A percentile compares a stretch with the other conserved stretches of the same genome.
Conservation (phyloP, 2,888 invertebrate species). For the Meteorus colon region DNA sequence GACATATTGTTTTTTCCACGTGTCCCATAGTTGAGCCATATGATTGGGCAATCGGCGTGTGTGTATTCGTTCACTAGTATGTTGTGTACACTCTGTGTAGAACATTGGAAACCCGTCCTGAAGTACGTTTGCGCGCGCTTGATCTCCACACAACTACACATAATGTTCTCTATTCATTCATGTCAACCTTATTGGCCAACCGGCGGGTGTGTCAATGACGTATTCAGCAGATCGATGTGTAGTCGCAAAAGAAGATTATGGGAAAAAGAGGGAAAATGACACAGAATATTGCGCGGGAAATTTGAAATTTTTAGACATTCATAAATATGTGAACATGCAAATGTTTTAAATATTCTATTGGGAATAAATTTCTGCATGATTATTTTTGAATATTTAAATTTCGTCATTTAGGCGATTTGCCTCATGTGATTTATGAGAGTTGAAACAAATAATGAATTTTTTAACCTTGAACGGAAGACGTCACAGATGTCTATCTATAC, state of each 20-base stretch:
- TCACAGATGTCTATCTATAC: background rate
- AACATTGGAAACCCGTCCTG: background rate
- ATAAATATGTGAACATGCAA: no score
- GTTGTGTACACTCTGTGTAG: background rate
- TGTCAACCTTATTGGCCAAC: conserved; percentile 58
- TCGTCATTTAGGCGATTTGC: background rate
- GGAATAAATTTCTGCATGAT: background rate
- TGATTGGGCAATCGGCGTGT: background rate
- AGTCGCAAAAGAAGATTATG: background rate
- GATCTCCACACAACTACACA: conserved; percentile 15
- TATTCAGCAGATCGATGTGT: conserved; percentile 61
- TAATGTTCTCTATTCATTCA: conserved; percentile 57
- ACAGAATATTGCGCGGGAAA: conserved; percentile 31
- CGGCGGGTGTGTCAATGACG: conserved; percentile 66
- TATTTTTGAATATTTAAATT: background rate
- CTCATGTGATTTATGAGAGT: background rate
- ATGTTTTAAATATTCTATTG: no score
- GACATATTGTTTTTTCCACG: conserved; percentile 26
- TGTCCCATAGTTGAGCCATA: conserved; percentile 3
- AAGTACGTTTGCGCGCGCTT: conserved; percentile 44
- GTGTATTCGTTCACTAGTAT: background rate
- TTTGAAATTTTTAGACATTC: background rate
- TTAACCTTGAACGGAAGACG: background rate
- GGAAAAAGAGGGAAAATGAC: background rate
- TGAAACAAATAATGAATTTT: background rate